phyloP scores from a whole-genome alignment of 2,113 vertebrate species.

The Picathartes gymnocephalus region DNA sequence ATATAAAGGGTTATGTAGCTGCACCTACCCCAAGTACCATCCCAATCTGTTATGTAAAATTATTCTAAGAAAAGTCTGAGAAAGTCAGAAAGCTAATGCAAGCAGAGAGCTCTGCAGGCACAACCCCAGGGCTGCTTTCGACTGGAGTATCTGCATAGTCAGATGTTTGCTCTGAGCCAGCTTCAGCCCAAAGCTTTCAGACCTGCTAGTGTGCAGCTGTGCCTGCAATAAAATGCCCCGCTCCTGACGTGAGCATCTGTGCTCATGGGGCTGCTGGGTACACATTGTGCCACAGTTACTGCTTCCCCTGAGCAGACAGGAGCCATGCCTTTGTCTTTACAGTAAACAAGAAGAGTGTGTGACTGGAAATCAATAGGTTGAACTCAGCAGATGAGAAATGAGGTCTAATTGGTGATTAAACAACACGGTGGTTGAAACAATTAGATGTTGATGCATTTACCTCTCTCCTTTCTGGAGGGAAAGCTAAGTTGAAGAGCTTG shows the following conservation, averaged over 20 bases:
- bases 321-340: not conserved
- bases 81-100: not conserved
- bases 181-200: not conserved
- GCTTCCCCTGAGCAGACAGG: not conserved
- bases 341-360: not conserved
- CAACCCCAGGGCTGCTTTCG: not conserved
- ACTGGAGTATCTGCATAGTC: not conserved
- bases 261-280: not conserved
- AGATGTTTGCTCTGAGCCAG: not conserved
- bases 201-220: not conserved
- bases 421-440: not conserved
- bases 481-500: not conserved
- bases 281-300: not conserved
- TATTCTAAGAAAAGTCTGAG: not conserved
- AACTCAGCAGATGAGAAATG: conserved; percentile 34
- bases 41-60: not conserved
- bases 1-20: not conserved
- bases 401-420: conserved; percentile 44
- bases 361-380: conserved; percentile 17
- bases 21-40: not conserved
- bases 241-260: not conserved
- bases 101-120: conserved; percentile 6
- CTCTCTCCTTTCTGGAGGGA: not conserved
- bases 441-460: not conserved
- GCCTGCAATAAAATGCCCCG: not conserved